These are phyloP conservation scores for Epirrhoe tristata DNA, from an alignment of 2,888 invertebrate species.

Conservation along the genomic window DNA sequence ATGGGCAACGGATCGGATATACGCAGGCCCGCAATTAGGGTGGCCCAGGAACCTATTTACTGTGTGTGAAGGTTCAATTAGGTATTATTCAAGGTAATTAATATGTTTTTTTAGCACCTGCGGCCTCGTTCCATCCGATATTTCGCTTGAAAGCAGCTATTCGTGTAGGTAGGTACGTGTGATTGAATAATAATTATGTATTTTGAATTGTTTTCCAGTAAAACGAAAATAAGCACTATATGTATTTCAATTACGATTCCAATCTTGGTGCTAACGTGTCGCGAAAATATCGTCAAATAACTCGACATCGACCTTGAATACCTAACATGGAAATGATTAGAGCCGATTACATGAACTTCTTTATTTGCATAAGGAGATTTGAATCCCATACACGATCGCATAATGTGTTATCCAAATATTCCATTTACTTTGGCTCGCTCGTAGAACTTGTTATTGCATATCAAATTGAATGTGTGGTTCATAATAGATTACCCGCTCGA, in stretches of 20 bases:
- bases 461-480: constrained; percentile 4
- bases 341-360: constrained; percentile 30
- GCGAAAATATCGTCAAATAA: constrained; percentile 8
- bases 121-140: constrained; percentile 21
- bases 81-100: constrained; percentile 16
- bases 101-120: constrained; percentile 24
- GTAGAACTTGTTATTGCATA: constrained; percentile 1
- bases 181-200: not conserved
- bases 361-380: constrained; percentile 37
- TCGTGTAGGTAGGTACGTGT: not conserved
- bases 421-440: constrained; percentile 2
- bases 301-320: constrained; percentile 29
- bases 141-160: constrained; percentile 3
- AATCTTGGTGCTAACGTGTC: constrained; percentile 8
- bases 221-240: too few relatives aligned
- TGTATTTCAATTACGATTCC: too few relatives aligned
- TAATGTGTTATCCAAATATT: constrained; percentile 29
- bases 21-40: constrained; percentile 28
- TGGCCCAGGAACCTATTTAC: constrained; percentile 23
- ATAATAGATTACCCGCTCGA: constrained; percentile 1
- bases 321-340: constrained; percentile 28
- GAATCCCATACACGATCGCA: constrained; percentile 22
- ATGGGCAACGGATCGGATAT: constrained; percentile 25
- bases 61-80: constrained; percentile 28
- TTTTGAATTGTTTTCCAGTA: not conserved